Evolutionary conservation across 2,888 invertebrate species (phyloP).

Genomic region (Lycia hirtaria): DNA sequence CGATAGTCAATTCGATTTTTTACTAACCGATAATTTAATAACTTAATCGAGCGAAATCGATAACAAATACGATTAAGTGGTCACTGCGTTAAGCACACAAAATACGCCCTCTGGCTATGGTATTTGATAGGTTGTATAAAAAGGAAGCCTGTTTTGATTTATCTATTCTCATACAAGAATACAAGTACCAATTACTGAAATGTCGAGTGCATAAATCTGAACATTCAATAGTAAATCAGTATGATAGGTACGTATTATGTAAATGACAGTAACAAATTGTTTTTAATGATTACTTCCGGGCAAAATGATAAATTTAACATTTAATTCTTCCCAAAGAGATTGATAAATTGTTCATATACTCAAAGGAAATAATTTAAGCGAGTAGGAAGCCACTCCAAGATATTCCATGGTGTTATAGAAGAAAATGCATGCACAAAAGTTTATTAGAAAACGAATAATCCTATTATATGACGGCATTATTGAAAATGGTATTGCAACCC

Average conservation of each 20-base stretch:
- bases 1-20: constrained; percentile 45
- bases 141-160: constrained; percentile 12
- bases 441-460: too few species aligned
- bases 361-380: too few species aligned
- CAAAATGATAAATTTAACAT: neutral
- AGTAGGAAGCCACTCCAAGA: too few species aligned
- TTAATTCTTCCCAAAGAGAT: neutral
- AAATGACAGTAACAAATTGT: constrained; percentile 14
- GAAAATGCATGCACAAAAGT: too few species aligned
- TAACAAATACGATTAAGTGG: constrained; percentile 31
- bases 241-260: too few species aligned
- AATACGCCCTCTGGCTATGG: constrained; percentile 27
- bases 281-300: constrained; percentile 2
- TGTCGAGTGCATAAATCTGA: neutral
- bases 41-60: constrained; percentile 49
- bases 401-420: too few species aligned
- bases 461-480: too few species aligned
- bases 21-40: constrained; percentile 53
- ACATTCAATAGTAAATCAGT: neutral
- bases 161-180: neutral
- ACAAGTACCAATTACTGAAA: neutral
- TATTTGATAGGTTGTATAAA: constrained; percentile 1
- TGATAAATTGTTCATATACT: too few species aligned
- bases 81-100: constrained; percentile 27
- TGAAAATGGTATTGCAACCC: too few species aligned